Conservation (phyloP, 2,888 invertebrate species). For the Colletes collaris region DNA sequence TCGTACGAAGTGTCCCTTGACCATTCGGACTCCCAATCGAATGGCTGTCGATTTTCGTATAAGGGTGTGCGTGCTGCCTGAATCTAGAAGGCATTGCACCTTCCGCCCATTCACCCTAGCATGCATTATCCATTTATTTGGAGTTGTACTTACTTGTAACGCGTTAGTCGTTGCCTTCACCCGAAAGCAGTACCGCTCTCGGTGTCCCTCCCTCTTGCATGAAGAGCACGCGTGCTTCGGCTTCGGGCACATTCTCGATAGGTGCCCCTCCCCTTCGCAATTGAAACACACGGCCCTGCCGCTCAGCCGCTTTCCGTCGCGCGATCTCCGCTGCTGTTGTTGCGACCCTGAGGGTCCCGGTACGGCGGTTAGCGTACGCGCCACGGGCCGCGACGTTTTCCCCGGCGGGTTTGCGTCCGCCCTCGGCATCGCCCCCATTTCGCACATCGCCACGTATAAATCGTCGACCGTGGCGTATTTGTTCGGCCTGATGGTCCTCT, state of each 20-base stretch:
- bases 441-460: not conserved
- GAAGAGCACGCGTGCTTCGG: too few relatives aligned
- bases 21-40: not conserved
- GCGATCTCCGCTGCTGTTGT: not conserved
- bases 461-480: not conserved
- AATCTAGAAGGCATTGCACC: not conserved
- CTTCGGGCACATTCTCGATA: too few relatives aligned
- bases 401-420: too few relatives aligned
- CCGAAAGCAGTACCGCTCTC: too few relatives aligned
- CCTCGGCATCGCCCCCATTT: too few relatives aligned
- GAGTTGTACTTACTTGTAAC: too few relatives aligned
- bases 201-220: too few relatives aligned
- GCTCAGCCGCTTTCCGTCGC: not conserved
- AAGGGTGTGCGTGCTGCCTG: not conserved
- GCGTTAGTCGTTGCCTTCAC: too few relatives aligned
- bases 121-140: not conserved
- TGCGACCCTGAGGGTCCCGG: not conserved
- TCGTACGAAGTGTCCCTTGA: not conserved
- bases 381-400: not conserved
- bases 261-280: not conserved
- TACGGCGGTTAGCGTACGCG: not conserved
- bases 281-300: not conserved
- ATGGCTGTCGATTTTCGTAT: not conserved
- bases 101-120: not conserved
- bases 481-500: not conserved